Base-by-base conservation (phyloP, 2,797 vertebrate species). In the Erpetoichthys calabaricus region DNA sequence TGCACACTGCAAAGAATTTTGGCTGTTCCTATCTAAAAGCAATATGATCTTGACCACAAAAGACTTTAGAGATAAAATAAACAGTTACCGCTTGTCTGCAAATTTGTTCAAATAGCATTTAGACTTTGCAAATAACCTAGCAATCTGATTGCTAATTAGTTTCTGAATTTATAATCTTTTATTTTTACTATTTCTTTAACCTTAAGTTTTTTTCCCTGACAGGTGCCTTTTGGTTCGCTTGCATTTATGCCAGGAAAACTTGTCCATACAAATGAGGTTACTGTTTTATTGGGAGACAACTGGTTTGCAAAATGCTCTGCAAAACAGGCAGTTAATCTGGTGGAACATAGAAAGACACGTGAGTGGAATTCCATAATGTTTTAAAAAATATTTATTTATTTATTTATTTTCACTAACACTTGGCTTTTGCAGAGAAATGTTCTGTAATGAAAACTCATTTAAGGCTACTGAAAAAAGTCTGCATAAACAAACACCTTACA, bases 291-390 rank as follows among this genome's bases (percentile, higher is more conserved):
- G 41, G 96, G 96, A 8, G 95, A 98, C 78, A 97, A 92, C 77
- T 98, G 93, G 95, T 98, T 99, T 67, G 78, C 91, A 7, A 94
- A 93, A 74, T 97, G 92, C 70, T 97, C 96, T 3, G 80, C 92
- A 61, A 97, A 94, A 71, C 89, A 99, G 69, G 93, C 96, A 3
- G 66, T 86, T 59, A 78, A 68, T 42, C 72, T 99, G 43, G 89
- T 91, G 25, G 86, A 90, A 56, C 94, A 94, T 80, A 86, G 96
- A 69, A 89, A 90, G 81, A 91, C 87, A 80, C 86, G 95, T 97
- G 79, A 75, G 96, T 88, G 73, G 25, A 25, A 25, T 25, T 25
- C 25, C 25, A 25, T 25, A 58, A 5, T 45, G 4, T 51, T 8
- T 51, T 8, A 51, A 51, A 51, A 51, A 51, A 51, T 8, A 51